Conservation (phyloP, 35 echinoderm and acorn worm genomes). For the Chiridota heheva region DNA sequence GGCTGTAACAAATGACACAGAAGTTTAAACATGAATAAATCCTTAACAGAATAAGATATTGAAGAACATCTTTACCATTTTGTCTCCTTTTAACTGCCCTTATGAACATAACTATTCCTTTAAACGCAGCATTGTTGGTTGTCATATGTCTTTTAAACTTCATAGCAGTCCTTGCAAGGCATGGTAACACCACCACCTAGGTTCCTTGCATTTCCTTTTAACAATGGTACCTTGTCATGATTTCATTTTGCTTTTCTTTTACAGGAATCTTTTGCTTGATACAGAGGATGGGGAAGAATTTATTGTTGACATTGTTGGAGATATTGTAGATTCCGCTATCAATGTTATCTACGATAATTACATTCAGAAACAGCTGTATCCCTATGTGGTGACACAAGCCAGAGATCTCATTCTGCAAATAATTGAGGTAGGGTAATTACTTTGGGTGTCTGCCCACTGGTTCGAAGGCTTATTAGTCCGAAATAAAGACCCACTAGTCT, state of each 20-base stretch:
- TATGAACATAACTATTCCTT: too few species aligned
- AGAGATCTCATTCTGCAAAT: conserved; percentile 86
- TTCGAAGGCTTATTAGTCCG: too few species aligned
- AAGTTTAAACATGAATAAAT: too few species aligned
- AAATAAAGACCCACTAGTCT: too few species aligned
- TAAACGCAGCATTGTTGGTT: too few species aligned
- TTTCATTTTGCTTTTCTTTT: conserved; percentile 22
- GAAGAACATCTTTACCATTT: background rate
- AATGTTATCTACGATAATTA: conserved; percentile 96
- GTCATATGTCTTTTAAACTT: too few species aligned
- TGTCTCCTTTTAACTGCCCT: background rate
- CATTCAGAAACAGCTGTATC: conserved; percentile 95
- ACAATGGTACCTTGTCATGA: too few species aligned
- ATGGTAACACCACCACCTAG: too few species aligned
- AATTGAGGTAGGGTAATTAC: conserved; percentile 69
- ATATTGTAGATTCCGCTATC: conserved; percentile 81
- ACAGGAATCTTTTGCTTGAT: conserved; percentile 77
- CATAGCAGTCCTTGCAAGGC: too few species aligned
- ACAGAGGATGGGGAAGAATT: conserved; percentile 99
- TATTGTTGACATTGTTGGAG: conserved; percentile 90
- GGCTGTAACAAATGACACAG: too few species aligned
- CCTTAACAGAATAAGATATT: background rate
- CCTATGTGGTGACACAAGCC: conserved; percentile 79
- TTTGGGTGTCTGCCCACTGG: background rate
- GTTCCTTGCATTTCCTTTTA: too few species aligned